Conservation (phyloP, 2,888 invertebrate species). For the Tupiocoris notatus region DNA sequence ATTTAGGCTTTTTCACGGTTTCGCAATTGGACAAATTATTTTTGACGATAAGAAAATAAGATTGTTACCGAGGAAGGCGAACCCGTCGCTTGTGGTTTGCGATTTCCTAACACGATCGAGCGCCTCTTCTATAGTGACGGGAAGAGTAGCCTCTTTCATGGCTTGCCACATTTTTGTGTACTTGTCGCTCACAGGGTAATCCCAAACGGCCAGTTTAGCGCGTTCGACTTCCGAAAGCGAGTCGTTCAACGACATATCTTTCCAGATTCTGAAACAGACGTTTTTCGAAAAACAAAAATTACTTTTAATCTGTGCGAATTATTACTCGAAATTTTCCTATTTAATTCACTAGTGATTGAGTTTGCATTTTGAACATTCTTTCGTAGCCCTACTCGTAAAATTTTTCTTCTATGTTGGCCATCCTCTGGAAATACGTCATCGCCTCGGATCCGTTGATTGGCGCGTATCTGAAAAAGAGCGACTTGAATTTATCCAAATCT, state of each 20-base stretch:
- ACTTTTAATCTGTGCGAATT: too few species aligned
- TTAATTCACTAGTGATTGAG: neutral
- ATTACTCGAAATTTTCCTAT: neutral
- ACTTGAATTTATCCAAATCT: too few species aligned
- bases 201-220: constrained; percentile 95
- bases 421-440: constrained; percentile 91
- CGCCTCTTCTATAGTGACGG: constrained; percentile 75
- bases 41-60: too few species aligned
- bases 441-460: constrained; percentile 84
- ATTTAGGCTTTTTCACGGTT: too few species aligned
- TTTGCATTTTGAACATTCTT: neutral
- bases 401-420: constrained; percentile 90
- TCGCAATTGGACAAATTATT: too few species aligned
- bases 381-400: constrained; percentile 79
- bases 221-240: constrained; percentile 84
- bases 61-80: constrained; percentile 76
- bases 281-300: neutral
- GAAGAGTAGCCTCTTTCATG: constrained; percentile 83
- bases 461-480: constrained; percentile 75
- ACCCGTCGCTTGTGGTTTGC: constrained; percentile 73
- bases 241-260: constrained; percentile 95
- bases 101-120: constrained; percentile 68
- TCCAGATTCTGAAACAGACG: constrained; percentile 79
- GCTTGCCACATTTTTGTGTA: constrained; percentile 99
- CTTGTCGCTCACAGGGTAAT: constrained; percentile 97